A percentile compares a stretch with the other conserved stretches of the same genome.
These are phyloP conservation scores for Pseudopipra pipra DNA, from an alignment of 2,113 vertebrate genomes.

Conservation along the genomic window DNA sequence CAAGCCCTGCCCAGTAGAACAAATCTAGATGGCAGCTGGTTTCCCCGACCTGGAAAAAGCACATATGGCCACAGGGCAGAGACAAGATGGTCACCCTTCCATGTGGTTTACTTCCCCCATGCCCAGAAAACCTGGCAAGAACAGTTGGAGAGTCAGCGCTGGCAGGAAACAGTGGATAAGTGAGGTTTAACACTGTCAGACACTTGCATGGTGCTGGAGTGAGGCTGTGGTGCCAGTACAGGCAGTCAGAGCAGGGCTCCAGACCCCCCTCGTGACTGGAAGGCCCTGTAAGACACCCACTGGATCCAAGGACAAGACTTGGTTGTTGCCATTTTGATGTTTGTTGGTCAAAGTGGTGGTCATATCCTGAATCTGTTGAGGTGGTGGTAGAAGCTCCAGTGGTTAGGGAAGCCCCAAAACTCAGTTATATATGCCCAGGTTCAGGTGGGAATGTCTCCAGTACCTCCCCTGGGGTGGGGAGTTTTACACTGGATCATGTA, in stretches of 20 bases:
- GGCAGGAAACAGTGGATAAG: neutral
- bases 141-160: neutral
- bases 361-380: neutral
- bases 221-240: neutral
- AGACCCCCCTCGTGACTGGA: too few species aligned
- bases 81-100: neutral
- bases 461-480: neutral
- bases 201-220: neutral
- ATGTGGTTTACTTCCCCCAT: neutral
- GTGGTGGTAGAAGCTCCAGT: neutral
- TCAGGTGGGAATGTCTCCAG: neutral
- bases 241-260: neutral
- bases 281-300: too few species aligned
- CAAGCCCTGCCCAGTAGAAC: neutral
- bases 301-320: too few species aligned
- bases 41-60: neutral
- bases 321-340: neutral
- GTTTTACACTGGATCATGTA: neutral
- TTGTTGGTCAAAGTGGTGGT: too few species aligned
- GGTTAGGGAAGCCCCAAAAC: neutral
- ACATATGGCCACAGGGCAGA: neutral
- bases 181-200: neutral
- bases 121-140: neutral
- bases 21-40: neutral
- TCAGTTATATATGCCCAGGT: neutral